Evolutionary conservation across 2,113 vertebrate species (phyloP).

Genomic region (Centropristis striata): DNA sequence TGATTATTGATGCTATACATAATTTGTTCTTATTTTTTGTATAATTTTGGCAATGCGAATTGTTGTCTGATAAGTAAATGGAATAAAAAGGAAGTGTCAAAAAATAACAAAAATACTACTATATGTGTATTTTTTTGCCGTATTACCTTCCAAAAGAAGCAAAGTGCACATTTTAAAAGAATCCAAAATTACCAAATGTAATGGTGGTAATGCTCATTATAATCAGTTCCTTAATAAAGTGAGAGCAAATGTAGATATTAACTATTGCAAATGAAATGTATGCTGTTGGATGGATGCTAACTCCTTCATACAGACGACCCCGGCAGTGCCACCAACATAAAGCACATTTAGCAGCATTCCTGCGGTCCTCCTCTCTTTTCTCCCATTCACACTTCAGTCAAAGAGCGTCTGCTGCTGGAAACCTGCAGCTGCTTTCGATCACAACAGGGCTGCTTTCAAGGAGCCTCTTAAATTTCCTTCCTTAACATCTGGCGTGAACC

Average conservation of each 20-base stretch:
- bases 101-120: too few species aligned
- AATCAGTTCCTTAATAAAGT: background rate
- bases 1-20: too few species aligned
- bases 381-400: slow-evolving; percentile 42
- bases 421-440: slow-evolving; percentile 58
- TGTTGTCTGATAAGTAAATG: too few species aligned
- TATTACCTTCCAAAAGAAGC: background rate
- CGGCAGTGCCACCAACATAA: slow-evolving; percentile 42
- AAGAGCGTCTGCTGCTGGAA: slow-evolving; percentile 38
- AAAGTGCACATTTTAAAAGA: background rate
- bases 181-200: background rate
- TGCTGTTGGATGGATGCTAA: slow-evolving; percentile 13
- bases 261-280: background rate
- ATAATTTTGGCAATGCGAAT: too few species aligned
- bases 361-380: slow-evolving; percentile 36
- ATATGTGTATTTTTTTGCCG: too few species aligned
- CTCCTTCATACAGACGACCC: slow-evolving; percentile 4
- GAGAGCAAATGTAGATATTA: background rate
- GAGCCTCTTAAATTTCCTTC: slow-evolving; percentile 62
- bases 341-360: slow-evolving; percentile 43
- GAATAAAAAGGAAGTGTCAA: too few species aligned
- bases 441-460: slow-evolving; percentile 52
- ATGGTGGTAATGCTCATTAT: slow-evolving; percentile 7
- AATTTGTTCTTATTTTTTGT: too few species aligned
- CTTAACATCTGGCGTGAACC: slow-evolving; percentile 62